phyloP scores from a whole-genome alignment of 2,888 invertebrate genomes.

The Elmis aenea region DNA sequence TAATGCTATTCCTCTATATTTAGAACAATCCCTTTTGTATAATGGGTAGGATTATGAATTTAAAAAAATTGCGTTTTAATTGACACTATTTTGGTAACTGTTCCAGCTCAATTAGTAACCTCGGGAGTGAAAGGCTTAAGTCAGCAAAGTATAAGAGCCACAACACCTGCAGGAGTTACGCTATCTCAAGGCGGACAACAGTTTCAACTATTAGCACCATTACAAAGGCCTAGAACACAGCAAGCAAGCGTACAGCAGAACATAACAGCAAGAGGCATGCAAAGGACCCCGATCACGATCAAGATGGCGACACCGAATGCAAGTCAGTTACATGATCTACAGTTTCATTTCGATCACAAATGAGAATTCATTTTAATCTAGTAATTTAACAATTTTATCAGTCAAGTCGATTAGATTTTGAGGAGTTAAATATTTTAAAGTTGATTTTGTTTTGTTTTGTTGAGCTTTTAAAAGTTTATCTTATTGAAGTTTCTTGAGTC shows the following conservation, averaged over 20 bases:
- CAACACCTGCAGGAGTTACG: slow-evolving; percentile 38
- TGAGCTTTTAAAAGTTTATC: no score
- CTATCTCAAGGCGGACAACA: slow-evolving; percentile 38
- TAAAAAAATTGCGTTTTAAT: no score
- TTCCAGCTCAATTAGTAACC: slow-evolving; percentile 58
- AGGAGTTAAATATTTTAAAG: no score
- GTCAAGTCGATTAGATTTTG: no score
- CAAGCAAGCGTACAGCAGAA: slow-evolving; percentile 34
- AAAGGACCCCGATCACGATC: slow-evolving; percentile 44
- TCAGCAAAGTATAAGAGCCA: slow-evolving; percentile 38
- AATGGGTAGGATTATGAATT: no score
- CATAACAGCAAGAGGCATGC: slow-evolving; percentile 36
- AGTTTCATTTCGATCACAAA: slow-evolving; percentile 36
- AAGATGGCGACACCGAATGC: slow-evolving; percentile 44
- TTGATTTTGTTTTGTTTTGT: no score
- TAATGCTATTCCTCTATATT: no score
- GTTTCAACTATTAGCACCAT: slow-evolving; percentile 41
- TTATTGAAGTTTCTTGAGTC: no score
- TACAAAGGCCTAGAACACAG: slow-evolving; percentile 40
- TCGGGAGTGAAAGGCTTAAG: slow-evolving; percentile 57
- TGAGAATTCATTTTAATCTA: slow-evolving; percentile 11
- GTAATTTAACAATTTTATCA: no score
- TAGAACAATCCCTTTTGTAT: no score
- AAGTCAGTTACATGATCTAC: slow-evolving; percentile 45
- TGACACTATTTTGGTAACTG: no score